These are phyloP conservation scores for Sigmodon hispidus DNA, from an alignment of 2,113 vertebrate genomes.

Conservation along the genomic window DNA sequence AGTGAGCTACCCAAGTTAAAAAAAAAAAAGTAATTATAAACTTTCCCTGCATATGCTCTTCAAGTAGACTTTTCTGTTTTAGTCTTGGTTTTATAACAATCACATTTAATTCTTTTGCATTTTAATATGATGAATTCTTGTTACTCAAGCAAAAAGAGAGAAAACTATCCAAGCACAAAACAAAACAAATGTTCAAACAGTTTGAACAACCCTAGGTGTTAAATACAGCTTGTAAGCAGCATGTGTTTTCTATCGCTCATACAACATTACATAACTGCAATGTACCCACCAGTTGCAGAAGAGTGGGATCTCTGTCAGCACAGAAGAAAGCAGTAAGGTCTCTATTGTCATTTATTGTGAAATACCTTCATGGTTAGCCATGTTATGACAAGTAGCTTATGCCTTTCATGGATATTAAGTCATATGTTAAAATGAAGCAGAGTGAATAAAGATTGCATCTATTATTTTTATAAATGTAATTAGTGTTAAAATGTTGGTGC, in stretches of 20 bases:
- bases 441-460: not conserved
- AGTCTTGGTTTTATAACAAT: not conserved
- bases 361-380: not conserved
- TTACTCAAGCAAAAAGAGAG: not conserved
- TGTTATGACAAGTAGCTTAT: not conserved
- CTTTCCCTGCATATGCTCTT: not conserved
- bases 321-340: not conserved
- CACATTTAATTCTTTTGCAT: not conserved
- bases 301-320: not conserved
- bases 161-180: not conserved
- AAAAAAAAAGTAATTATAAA: not conserved
- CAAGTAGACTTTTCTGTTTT: conserved; percentile 30
- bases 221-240: not conserved
- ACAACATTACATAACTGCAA: not conserved
- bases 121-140: not conserved
- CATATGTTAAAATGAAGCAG: not conserved
- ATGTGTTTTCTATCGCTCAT: not conserved
- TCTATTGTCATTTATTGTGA: conserved; percentile 18
- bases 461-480: conserved; percentile 14
- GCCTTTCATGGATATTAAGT: conserved; percentile 13
- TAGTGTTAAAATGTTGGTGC: not conserved
- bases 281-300: not conserved
- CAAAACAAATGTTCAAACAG: not conserved
- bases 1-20: not conserved
- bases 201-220: not conserved